These are phyloP conservation scores for Lycodopsis pacificus DNA, from an alignment of 2,797 vertebrate genomes.

Conservation along the genomic window DNA sequence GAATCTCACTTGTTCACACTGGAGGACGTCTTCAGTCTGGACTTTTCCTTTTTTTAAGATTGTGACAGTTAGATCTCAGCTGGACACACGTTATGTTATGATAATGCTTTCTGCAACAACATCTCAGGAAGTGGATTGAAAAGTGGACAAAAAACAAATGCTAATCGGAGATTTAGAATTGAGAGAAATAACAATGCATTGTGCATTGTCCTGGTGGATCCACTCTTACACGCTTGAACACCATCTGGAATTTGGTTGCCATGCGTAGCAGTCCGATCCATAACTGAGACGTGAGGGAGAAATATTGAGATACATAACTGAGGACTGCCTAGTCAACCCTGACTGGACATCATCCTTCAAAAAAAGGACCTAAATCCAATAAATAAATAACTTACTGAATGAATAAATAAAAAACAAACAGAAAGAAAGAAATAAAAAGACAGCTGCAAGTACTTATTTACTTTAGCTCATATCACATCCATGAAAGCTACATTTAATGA, in stretches of 20 bases:
- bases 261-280: conserved; percentile 64
- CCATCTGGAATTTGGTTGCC: conserved; percentile 64
- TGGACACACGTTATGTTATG: conserved; percentile 53
- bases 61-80: conserved; percentile 60
- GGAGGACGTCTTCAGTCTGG: conserved; percentile 57
- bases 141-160: conserved; percentile 30
- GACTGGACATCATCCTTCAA: conserved; percentile 54
- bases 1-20: conserved; percentile 73
- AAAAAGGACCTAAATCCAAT: conserved; percentile 46
- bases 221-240: conserved; percentile 53
- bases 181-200: conserved; percentile 42
- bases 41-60: conserved; percentile 50
- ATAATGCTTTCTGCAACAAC: conserved; percentile 57
- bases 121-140: conserved; percentile 44
- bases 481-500: conserved; percentile 76
- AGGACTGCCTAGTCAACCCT: conserved; percentile 57
- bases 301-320: conserved; percentile 59
- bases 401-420: conserved; percentile 44
- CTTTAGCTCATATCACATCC: conserved; percentile 69
- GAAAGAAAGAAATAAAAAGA: conserved; percentile 58
- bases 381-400: conserved; percentile 53
- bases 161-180: conserved; percentile 54
- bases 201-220: conserved; percentile 62
- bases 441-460: conserved; percentile 64
- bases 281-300: conserved; percentile 48